Percentiles rank a stretch among this genome's conserved stretches.
Conservation (phyloP, 35 echinoderm and acorn worm genomes). For the Strongylocentrotus purpuratus region DNA sequence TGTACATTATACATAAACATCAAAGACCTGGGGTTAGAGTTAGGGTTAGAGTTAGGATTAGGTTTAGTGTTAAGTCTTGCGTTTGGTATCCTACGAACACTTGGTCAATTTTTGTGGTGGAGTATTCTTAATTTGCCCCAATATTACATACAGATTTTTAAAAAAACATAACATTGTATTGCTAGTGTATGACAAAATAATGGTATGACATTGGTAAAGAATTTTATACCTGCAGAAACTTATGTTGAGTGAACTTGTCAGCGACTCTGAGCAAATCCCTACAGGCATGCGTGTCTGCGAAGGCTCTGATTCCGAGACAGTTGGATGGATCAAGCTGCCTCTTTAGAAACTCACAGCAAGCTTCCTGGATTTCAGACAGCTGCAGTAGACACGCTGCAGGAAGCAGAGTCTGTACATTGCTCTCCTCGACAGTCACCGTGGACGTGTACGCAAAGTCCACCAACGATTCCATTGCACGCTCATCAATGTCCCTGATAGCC, state of each 20-base stretch:
- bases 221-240: constrained; percentile 81
- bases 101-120: too few species aligned
- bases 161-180: too few species aligned
- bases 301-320: constrained; percentile 95
- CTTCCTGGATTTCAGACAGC: constrained; percentile 93
- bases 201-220: background rate
- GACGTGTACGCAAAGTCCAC: constrained; percentile 98
- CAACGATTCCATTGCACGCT: constrained; percentile 87
- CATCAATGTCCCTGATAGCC: constrained; percentile 95
- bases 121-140: too few species aligned
- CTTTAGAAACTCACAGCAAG: constrained; percentile 96
- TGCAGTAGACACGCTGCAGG: constrained; percentile 90
- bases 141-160: too few species aligned
- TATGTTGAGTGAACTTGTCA: constrained; percentile 96
- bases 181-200: background rate
- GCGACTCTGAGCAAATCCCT: constrained; percentile 90
- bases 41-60: too few species aligned
- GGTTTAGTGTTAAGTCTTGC: too few species aligned
- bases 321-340: constrained; percentile 92
- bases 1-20: too few species aligned
- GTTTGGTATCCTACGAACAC: too few species aligned
- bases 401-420: constrained; percentile 95
- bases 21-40: too few species aligned
- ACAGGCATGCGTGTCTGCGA: constrained; percentile 93
- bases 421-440: constrained; percentile 85